phyloP scores from a whole-genome alignment of 2,888 invertebrate genomes.

The Torymus aiolomorphi region DNA sequence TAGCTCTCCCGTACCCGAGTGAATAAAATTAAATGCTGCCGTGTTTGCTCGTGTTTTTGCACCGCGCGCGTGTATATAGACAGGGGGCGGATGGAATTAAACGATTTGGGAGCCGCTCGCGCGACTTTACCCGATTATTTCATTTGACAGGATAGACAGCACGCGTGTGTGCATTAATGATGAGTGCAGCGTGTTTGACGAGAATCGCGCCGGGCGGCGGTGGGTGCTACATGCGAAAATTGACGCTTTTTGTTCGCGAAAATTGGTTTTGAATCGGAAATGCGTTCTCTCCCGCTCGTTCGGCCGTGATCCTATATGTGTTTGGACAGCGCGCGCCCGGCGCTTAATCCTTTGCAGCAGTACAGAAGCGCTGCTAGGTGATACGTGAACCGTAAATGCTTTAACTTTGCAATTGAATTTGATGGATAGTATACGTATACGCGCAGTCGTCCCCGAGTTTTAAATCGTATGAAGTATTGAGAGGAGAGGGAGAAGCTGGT shows the following conservation, averaged over 20 bases:
- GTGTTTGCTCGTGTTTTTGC: conserved; percentile 11
- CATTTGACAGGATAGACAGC: conserved; percentile 31
- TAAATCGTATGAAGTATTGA: no score
- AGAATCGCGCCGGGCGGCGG: not conserved
- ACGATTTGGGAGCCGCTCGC: conserved; percentile 20
- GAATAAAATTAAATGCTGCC: conserved; percentile 52
- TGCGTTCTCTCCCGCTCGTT: no score
- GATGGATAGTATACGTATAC: no score
- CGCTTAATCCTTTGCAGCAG: no score
- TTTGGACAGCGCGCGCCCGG: no score
- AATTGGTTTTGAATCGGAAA: not conserved
- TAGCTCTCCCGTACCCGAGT: not conserved
- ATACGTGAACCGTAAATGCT: no score
- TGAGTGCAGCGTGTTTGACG: conserved; percentile 33
- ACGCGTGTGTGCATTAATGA: conserved; percentile 38
- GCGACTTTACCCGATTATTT: conserved; percentile 47
- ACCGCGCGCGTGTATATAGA: not conserved
- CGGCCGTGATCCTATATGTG: no score
- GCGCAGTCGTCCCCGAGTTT: no score
- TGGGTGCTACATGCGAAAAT: no score
- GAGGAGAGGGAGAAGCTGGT: no score
- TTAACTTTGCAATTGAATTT: no score
- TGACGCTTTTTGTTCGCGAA: not conserved
- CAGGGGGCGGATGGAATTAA: conserved; percentile 25
- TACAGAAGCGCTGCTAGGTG: no score